Evolutionary conservation across 1,140 invertebrate genomes (phyloP), one percentile per base, ranked within the genome.

Genomic region (Cecropterus lyciades): DNA sequence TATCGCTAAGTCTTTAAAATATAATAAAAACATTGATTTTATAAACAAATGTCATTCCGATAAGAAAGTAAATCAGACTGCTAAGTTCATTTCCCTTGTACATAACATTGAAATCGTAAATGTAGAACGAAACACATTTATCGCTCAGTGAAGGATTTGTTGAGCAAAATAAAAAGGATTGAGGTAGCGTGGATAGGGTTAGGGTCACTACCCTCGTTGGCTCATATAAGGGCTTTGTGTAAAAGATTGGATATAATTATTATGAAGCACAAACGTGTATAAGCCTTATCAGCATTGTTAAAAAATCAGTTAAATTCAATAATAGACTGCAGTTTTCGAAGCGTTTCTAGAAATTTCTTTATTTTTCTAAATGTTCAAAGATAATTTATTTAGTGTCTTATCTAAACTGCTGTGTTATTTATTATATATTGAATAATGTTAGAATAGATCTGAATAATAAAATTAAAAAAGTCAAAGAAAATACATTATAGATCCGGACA

Each of bases 131-230:
- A 77, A 73, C 72, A 68, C 62, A 40, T 69, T 72, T 82, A 83
- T 79, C 76, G 77, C 46, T 14, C 62, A 69, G 70, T 77, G 71
- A 81, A 76, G 77, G 77, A 79, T 79, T 80, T 79, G 70, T 79
- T 67, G 57, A 72, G 66, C 72, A 55, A 79, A 79, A 79, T 72
- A 78, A 79, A 81, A 82, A 79, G 73, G 73, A 79, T 60, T 79
- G 75, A 76, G 72, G 73, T 69, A 72, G 67, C 73, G 70, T 48
- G 16, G 51, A 20, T 63, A 60, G n/a, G 51, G 69, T 67, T 66
- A 57, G n/a, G 63, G 60, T 40, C n/a, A 13, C n/a, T 40, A 40
- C 37, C 11, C 37, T 40, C 10, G 6, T 40, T 40, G 37, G 37
- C 9, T 33, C 30, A 33, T 10, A 33, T 4, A 33, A 33, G 30